Base-by-base conservation (phyloP, 2,888 invertebrate genomes). In the Lycaena phlaeas region DNA sequence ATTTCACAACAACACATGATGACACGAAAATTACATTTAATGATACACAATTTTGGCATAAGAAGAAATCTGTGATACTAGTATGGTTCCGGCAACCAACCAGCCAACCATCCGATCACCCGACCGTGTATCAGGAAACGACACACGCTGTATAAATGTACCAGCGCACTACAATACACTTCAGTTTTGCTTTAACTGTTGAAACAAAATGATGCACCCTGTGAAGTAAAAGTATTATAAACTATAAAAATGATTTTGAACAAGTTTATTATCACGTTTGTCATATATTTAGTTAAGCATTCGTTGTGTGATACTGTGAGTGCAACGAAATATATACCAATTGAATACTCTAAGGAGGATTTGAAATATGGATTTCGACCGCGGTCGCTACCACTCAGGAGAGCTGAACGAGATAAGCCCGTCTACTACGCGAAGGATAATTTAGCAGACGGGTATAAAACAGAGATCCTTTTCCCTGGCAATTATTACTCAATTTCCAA, bases 71-170 rank as follows among this genome's bases (percentile, higher is more conserved):
- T 61, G 70, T 67, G 65, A 55, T 59, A 59, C n/a, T n/a, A n/a
- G n/a, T 52, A 50, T 58, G 61, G 64, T 66, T 71, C 67, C 65
- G 62, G n/a, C n/a, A n/a, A n/a, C n/a, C n/a, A n/a, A n/a, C n/a
- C n/a, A n/a, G n/a, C n/a, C n/a, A n/a, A n/a, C n/a, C n/a, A n/a
- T n/a, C 58, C 53, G 50, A 47, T 56, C 70, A 57, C 36, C 81
- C 69, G 64, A 78, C 68, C 82, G 78, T 75, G 68, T 73, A 71
- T 46, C 52, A 57, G 56, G 75, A 57, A n/a, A n/a, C 76, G 78
- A 72, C 78, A 79, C 77, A 78, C 76, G 81, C 74, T 73, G 78
- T 84, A 84, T 82, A 84, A 75, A 84, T 82, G 81, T 75, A 77
- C 68, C 75, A 70, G 56, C 63, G 55, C 46, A 46, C 61, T 66